Conservation (phyloP, 2,888 invertebrate genomes). For the Tipula helvola region DNA sequence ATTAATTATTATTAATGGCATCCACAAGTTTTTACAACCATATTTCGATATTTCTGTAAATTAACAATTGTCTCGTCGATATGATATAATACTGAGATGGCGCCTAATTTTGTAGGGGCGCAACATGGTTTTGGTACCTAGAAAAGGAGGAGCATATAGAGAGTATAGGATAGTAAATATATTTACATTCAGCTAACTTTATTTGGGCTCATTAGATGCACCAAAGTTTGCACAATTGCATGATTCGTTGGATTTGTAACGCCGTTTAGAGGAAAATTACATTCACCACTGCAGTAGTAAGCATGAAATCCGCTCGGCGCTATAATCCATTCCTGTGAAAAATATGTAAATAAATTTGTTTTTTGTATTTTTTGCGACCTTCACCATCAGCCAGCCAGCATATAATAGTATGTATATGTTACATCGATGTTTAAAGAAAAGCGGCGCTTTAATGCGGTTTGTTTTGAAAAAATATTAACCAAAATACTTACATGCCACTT, state of each 20-base stretch:
- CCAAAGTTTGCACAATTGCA: slow-evolving; percentile 87
- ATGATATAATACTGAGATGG: slow-evolving; percentile 83
- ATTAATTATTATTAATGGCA: slow-evolving; percentile 54
- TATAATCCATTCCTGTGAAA: slow-evolving; percentile 79
- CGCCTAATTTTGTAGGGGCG: slow-evolving; percentile 78
- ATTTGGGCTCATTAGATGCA: slow-evolving; percentile 69
- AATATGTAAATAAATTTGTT: slow-evolving; percentile 12
- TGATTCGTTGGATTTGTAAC: slow-evolving; percentile 96
- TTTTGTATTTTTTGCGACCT: background rate
- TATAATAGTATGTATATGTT: too few species aligned
- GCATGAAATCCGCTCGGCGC: slow-evolving; percentile 92
- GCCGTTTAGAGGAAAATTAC: slow-evolving; percentile 84
- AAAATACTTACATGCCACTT: slow-evolving; percentile 59
- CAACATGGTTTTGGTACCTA: slow-evolving; percentile 83
- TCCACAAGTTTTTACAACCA: slow-evolving; percentile 96
- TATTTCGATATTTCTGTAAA: slow-evolving; percentile 88
- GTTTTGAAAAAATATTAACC: background rate
- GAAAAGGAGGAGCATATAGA: slow-evolving; percentile 14
- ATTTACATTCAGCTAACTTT: slow-evolving; percentile 36
- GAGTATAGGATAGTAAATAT: background rate
- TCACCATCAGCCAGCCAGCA: background rate
- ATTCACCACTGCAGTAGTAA: slow-evolving; percentile 87
- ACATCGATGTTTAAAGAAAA: background rate
- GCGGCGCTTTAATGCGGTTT: background rate
- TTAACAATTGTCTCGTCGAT: slow-evolving; percentile 85